Evolutionary conservation across 2,797 vertebrate genomes (phyloP), one percentile per base, ranked within the genome.

Genomic region (Mastacembelus armatus): DNA sequence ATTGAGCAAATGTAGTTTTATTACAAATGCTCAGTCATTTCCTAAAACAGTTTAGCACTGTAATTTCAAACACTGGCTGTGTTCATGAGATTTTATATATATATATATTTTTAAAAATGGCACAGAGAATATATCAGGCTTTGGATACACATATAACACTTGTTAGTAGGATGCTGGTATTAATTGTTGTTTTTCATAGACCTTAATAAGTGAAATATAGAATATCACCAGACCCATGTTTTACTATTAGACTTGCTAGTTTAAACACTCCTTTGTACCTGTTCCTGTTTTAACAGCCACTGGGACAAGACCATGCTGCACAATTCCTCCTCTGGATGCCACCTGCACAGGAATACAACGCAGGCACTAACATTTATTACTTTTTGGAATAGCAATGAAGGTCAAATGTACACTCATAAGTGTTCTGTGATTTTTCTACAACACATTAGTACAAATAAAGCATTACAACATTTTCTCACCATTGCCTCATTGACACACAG

Each of bases 291-390:
- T 52, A 66, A 95, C 66, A 26, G 70, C 43, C 43, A 93, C 78
- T n/a, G 65, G 2, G 0, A 94, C 29, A 2, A 24, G 86, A 1
- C 91, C 94, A 0, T 86, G 78, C 14, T 66, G 77, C 44, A 90
- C 88, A 66, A 96, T 85, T 8, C 78, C 68, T 63, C 96, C 96
- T 72, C 80, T 96, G 55, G 95, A 93, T 87, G 95, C 79, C 77
- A 98, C 92, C 97, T 98, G 35, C 3, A 74, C 45, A 45, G 1
- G 32, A 29, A 61, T 11, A 75, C 1, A 55, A 50, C 7, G 22
- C 16, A 64, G 21, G 10, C 15, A 75, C 1, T 61, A 3, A 35
- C 4, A 45, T 10, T 11, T 40, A 45, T n/a, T n/a, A n/a, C n/a
- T n/a, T n/a, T n/a, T n/a, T n/a, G n/a, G n/a, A n/a, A n/a, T n/a